Base-by-base conservation (phyloP, 2,888 invertebrate species). In the Parnassius apollo region DNA sequence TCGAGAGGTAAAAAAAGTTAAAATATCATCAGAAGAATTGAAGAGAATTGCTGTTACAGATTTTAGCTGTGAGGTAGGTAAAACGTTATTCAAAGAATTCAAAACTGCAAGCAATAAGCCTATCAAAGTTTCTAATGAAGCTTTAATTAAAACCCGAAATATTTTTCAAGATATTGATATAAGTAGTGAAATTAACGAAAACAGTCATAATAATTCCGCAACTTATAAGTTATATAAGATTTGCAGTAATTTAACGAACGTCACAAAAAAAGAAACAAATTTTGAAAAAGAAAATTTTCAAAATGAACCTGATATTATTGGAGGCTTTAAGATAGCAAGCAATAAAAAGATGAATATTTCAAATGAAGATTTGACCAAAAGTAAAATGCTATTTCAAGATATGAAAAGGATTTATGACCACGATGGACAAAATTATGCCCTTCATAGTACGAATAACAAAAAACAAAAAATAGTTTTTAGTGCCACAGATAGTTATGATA, bases 71-170 rank as follows among this genome's bases (percentile, higher is more conserved):
- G 35, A 61, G 22, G 35, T 42, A 4, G 46, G 18, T 13, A 25
- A 59, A 1, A n/a, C 25, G 7, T 48, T 3, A 10, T 66, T 71
- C 50, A 10, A 62, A 57, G 78, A 78, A 22, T 86, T 86, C 64
- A 73, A 78, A 73, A 88, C 83, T 12, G 83, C 84, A 13, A 81
- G 71, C 68, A 85, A 86, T 13, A 81, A 79, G 69, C 63, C 66
- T 45, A 74, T 83, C 46, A 52, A 59, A 35, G 69, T 83, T 53
- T 80, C 80, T 9, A 70, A 75, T 50, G 63, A 71, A 55, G 70
- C 78, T 22, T 44, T 71, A 49, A 60, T 62, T 18, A 72, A 70
- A 59, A 70, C 69, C 22, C 74, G 69, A 71, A 68, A 66, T 9
- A 35, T 79, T 4, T 75, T 80, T 64, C 45, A 65, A 45, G 70